These are phyloP conservation scores for Parotocinclus haroldoi DNA, from an alignment of 2,797 vertebrate species.

Conservation along the genomic window DNA sequence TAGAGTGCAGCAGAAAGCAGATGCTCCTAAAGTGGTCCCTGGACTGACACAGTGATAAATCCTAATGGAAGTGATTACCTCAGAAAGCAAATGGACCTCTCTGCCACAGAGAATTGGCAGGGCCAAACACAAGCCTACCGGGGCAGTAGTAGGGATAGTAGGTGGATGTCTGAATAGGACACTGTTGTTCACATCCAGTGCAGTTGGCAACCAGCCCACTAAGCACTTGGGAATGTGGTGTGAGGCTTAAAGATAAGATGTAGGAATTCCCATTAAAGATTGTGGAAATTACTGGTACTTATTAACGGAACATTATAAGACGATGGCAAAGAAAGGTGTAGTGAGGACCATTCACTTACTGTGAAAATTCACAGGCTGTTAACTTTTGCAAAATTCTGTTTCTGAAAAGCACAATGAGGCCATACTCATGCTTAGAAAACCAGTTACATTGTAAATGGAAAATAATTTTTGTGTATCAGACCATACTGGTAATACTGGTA, in stretches of 20 bases:
- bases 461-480: too few relatives aligned
- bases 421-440: too few relatives aligned
- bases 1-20: constrained; percentile 64
- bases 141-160: constrained; percentile 42
- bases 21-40: constrained; percentile 71
- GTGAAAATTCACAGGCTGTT: not conserved
- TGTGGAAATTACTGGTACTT: constrained; percentile 7
- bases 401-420: too few relatives aligned
- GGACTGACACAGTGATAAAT: constrained; percentile 67
- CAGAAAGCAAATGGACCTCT: constrained; percentile 66
- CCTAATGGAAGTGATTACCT: constrained; percentile 76
- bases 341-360: not conserved
- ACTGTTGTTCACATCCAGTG: constrained; percentile 48
- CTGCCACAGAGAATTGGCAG: constrained; percentile 46
- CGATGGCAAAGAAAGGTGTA: too few relatives aligned
- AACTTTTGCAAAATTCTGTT: too few relatives aligned
- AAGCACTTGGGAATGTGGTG: constrained; percentile 29
- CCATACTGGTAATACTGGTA: too few relatives aligned
- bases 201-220: constrained; percentile 36
- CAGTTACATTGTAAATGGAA: too few relatives aligned
- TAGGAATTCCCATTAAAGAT: not conserved
- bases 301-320: not conserved
- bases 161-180: constrained; percentile 48
- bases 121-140: constrained; percentile 46
- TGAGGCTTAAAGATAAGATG: constrained; percentile 3